Percentiles rank a stretch among this genome's conserved stretches.
These are phyloP conservation scores for Pristis pectinata DNA, from an alignment of 2,797 vertebrate species.

Conservation along the genomic window DNA sequence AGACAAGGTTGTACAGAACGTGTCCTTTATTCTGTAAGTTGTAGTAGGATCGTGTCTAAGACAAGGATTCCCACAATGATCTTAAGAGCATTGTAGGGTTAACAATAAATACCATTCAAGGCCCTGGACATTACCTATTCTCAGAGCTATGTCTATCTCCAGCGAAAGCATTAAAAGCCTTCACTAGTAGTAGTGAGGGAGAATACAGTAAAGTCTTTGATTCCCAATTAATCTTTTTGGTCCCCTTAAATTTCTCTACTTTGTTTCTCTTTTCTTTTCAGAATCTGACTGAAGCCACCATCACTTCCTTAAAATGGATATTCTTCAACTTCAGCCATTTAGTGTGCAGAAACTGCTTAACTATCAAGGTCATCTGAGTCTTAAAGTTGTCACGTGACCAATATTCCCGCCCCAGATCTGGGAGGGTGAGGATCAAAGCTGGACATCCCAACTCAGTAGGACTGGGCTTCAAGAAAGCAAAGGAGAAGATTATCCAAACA, in stretches of 20 bases:
- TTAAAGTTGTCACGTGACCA: no score
- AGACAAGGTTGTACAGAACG: background rate
- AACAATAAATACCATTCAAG: background rate
- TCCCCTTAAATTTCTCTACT: background rate
- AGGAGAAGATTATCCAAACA: no score
- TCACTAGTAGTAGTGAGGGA: background rate
- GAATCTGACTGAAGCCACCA: background rate
- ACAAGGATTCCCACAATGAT: background rate
- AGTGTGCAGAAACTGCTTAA: background rate
- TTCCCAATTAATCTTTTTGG: background rate
- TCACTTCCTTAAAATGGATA: background rate
- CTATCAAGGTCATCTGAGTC: no score
- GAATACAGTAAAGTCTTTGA: background rate
- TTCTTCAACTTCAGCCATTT: background rate
- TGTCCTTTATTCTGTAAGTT: no score
- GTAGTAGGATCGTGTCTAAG: background rate
- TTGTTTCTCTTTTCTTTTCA: background rate
- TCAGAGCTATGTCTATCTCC: background rate
- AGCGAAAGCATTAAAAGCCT: background rate
- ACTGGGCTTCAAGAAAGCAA: no score
- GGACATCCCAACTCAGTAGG: no score
- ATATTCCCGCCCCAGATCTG: no score
- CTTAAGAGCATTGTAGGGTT: background rate
- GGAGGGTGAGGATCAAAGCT: no score
- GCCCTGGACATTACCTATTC: background rate